Conservation (phyloP, 2,888 invertebrate species). For the Ametastegia equiseti region DNA sequence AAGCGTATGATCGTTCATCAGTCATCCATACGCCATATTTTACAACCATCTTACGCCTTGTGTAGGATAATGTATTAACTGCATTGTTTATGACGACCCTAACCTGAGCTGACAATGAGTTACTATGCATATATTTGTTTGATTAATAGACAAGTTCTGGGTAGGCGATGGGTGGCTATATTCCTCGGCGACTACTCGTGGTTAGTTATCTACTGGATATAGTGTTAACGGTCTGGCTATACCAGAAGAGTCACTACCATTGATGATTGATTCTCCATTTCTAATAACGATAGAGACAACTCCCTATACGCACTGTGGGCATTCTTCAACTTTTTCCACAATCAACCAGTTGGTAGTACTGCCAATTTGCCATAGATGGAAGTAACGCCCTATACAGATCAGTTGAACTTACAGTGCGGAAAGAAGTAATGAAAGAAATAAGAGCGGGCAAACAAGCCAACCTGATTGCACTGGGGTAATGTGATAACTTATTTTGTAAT, state of each 20-base stretch:
- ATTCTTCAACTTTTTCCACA: too few relatives aligned
- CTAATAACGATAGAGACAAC: too few relatives aligned
- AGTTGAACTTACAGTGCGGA: not conserved
- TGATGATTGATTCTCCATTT: conserved; percentile 21
- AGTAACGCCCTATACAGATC: too few relatives aligned
- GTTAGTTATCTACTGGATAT: conserved; percentile 16
- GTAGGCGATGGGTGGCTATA: conserved; percentile 18
- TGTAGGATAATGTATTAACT: conserved; percentile 45
- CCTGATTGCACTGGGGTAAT: not conserved
- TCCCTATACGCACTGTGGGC: too few relatives aligned
- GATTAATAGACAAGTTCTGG: conserved; percentile 41
- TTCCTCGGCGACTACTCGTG: not conserved
- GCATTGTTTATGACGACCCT: conserved; percentile 45
- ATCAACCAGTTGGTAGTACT: too few relatives aligned
- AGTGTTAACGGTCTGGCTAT: conserved; percentile 29
- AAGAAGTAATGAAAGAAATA: not conserved
- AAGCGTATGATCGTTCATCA: not conserved
- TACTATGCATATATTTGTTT: conserved; percentile 46
- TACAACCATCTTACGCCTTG: conserved; percentile 1
- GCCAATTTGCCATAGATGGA: too few relatives aligned
- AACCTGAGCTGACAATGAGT: conserved; percentile 45
- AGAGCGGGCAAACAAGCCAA: not conserved
- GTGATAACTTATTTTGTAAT: not conserved
- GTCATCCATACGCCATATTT: conserved; percentile 24
- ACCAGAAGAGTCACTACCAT: not conserved